Evolutionary conservation across 2,888 invertebrate genomes (phyloP), one percentile per base, ranked within the genome.

Genomic region (Mystacides longicornis): DNA sequence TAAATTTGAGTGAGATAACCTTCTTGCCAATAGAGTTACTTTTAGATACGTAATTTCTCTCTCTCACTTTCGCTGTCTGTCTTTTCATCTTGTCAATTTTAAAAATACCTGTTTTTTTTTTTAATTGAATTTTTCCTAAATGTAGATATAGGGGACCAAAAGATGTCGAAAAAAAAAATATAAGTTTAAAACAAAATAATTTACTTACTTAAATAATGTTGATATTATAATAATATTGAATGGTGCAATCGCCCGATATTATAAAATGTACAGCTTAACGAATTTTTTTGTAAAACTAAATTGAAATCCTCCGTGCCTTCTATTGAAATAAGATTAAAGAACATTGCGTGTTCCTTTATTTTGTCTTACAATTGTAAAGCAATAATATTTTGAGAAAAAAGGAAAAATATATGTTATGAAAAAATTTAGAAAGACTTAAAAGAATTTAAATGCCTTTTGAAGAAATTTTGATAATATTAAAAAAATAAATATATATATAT

Each of bases 371-470:
- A 37, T 37, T 37, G 37, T 37, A 37, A 14, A 37, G 37, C 37
- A 14, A 37, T n/a, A n/a, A n/a, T n/a, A n/a, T 7, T 37, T 37
- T 16, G 14, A 16, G 37, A 14, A 37, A 37, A n/a, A 16, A 16
- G 14, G 16, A n/a, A n/a, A 37, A 37, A 14, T 37, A 37, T 37
- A 37, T 37, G 14, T n/a, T n/a, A 37, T 27, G 11, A 27, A 7
- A 37, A 37, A 37, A 37, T n/a, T 37, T 37, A 37, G 37, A 37
- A n/a, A 37, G 37, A 37, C 37, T 37, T 37, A 37, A 37, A 37
- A 37, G 16, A 4, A 37, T 7, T 37, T 14, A 37, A 37, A 37
- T 37, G 37, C 37, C 37, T 37, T 37, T 37, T 3, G 4, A 7
- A n/a, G n/a, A 37, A 37, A n/a, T 37, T 37, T 37, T 37, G 37